These are phyloP conservation scores for Mimumesa dahlbomi DNA, from an alignment of 2,888 invertebrate species.

Conservation along the genomic window DNA sequence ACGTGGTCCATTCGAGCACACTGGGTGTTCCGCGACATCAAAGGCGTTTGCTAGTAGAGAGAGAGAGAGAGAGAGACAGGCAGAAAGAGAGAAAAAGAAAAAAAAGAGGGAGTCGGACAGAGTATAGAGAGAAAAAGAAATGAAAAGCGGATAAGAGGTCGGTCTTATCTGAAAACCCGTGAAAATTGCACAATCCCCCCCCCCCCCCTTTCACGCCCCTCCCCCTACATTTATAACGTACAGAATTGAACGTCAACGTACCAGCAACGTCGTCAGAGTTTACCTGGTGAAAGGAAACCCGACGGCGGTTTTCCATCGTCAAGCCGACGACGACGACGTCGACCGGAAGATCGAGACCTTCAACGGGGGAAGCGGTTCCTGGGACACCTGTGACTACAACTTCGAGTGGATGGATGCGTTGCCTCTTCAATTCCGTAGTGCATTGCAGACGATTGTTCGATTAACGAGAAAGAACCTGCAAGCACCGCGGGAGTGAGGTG, in stretches of 20 bases:
- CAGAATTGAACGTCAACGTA: conserved; percentile 41
- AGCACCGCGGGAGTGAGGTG: conserved; percentile 97
- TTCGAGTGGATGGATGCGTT: conserved; percentile 83
- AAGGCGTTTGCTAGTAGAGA: too few species aligned
- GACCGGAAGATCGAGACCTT: too few species aligned
- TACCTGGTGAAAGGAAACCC: conserved; percentile 17
- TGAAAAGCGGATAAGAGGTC: too few species aligned
- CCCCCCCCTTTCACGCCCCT: not conserved
- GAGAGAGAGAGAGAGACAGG: too few species aligned
- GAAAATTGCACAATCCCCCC: conserved; percentile 40
- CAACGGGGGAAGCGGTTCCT: too few species aligned
- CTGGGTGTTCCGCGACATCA: too few species aligned
- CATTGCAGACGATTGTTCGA: conserved; percentile 92
- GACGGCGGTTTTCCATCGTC: too few species aligned
- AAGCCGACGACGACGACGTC: conserved; percentile 19
- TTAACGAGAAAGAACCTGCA: conserved; percentile 86
- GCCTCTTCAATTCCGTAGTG: conserved; percentile 97
- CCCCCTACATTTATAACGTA: conserved; percentile 26
- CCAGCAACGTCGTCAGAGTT: conserved; percentile 27
- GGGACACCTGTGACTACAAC: too few species aligned
- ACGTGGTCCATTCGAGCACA: too few species aligned
- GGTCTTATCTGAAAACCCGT: conserved; percentile 26
- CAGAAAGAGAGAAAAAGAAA: conserved; percentile 18
- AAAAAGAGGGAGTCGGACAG: conserved; percentile 27
- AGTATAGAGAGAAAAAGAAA: too few species aligned